Evolutionary conservation across 2,797 vertebrate species (phyloP), one percentile per base, ranked within the genome.

Genomic region (Trematomus bernacchii): DNA sequence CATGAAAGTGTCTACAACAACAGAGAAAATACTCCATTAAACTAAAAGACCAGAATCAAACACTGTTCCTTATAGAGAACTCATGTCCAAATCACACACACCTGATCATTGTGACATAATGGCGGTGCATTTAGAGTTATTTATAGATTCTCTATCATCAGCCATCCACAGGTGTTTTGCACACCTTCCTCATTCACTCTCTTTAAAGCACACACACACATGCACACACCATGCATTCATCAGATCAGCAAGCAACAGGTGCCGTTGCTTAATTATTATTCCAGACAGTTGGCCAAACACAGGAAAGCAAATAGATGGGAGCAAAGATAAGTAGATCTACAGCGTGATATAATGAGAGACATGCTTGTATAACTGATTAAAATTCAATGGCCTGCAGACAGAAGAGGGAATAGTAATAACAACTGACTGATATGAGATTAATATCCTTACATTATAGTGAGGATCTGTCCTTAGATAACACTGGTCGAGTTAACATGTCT

Each of bases 201-300:
- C 21, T 10, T 53, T 2, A 5, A 50, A 42, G 19, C 13, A 51
- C 33, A 37, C 37, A 33, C 33, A 65, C 67, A 23, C 75, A 40
- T 4, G 62, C 65, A 64, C 54, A 37, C 48, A 21, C 44, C 42
- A 68, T n/a, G 37, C 65, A 77, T 47, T 68, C 47, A 83, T 52
- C 48, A 68, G 16, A 19, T 69, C 55, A 59, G 21, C 58, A 61
- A 73, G 59, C 70, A 30, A 64, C 65, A 69, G 69, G 75, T 73
- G 68, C 60, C 60, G 44, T n/a, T 16, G 71, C 33, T 69, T 85
- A 40, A 82, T 87, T 87, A 62, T 30, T 79, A 78, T 83, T 81
- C 72, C 43, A 51, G 21, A 40, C 33, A 15, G 70, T 42, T 63
- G 12, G 67, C 76, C 64, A 65, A 82, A 78, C 65, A 61, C 42